phyloP scores from a whole-genome alignment of 2,797 vertebrate species.

The Myioborus miniatus region DNA sequence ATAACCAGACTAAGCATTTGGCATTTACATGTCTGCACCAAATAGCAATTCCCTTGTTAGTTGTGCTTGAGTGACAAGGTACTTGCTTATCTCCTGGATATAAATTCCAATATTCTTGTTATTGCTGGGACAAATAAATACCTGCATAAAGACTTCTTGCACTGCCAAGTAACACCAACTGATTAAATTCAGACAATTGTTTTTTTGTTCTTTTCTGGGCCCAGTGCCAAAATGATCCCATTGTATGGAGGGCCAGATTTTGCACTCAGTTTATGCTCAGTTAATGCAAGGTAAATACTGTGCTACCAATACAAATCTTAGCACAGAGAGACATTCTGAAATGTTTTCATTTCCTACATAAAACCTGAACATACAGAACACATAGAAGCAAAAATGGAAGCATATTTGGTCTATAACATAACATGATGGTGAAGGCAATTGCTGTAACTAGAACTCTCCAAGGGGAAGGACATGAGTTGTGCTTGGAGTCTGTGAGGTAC shows the following conservation, averaged over 20 bases:
- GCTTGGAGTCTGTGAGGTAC: background rate
- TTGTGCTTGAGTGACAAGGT: slow-evolving; percentile 53
- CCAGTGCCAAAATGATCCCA: background rate
- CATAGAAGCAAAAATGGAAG: background rate
- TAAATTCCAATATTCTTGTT: slow-evolving; percentile 46
- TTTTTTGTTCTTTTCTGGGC: slow-evolving; percentile 29
- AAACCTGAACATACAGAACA: background rate
- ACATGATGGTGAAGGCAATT: background rate
- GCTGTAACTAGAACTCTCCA: background rate
- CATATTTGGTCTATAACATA: background rate
- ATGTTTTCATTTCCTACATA: background rate
- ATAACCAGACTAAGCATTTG: slow-evolving; percentile 43
- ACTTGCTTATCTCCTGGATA: slow-evolving; percentile 27
- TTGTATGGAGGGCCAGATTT: background rate
- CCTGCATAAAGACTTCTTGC: slow-evolving; percentile 34
- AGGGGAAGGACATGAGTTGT: background rate
- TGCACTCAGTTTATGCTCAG: background rate
- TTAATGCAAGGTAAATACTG: background rate
- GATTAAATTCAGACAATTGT: slow-evolving; percentile 20
- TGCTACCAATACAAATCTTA: background rate
- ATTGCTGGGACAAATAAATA: slow-evolving; percentile 50
- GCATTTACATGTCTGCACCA: slow-evolving; percentile 38
- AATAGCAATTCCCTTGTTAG: slow-evolving; percentile 37
- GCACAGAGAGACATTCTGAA: background rate
- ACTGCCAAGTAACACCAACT: slow-evolving; percentile 26